Conservation (phyloP, 2,888 invertebrate genomes). For the Sphecodes monilicornis region DNA sequence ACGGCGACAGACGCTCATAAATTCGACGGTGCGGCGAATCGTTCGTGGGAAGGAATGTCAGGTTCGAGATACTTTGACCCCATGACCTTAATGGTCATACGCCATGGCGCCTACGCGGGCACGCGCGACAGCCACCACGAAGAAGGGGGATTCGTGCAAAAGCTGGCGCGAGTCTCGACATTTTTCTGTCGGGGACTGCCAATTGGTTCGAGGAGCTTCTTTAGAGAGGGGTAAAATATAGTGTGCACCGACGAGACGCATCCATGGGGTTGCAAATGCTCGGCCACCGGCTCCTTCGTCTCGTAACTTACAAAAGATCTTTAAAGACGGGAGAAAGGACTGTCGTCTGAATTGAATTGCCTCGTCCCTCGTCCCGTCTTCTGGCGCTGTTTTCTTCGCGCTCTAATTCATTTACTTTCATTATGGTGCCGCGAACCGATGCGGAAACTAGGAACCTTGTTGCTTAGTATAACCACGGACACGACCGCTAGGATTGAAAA, state of each 20-base stretch:
- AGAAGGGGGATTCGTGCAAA: conserved; percentile 38
- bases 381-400: conserved; percentile 26
- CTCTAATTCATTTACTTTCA: conserved; percentile 60
- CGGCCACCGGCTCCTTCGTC: conserved; percentile 38
- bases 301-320: conserved; percentile 62
- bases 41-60: conserved; percentile 60
- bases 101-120: conserved; percentile 46
- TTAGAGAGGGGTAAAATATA: conserved; percentile 25
- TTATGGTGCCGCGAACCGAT: conserved; percentile 22
- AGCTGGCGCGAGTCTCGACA: conserved; percentile 34
- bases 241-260: conserved; percentile 21
- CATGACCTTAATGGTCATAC: conserved; percentile 60
- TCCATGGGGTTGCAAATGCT: conserved; percentile 54
- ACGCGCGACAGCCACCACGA: conserved; percentile 37
- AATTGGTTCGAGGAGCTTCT: conserved; percentile 49
- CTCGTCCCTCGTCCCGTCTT: conserved; percentile 26
- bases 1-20: conserved; percentile 20
- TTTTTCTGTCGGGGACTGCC: conserved; percentile 34
- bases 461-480: not conserved
- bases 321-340: conserved; percentile 54
- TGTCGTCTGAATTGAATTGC: conserved; percentile 67
- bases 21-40: conserved; percentile 54
- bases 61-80: conserved; percentile 61
- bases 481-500: not conserved
- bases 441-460: not conserved